Evolutionary conservation across 2,888 invertebrate species (phyloP).

Genomic region (Congeria kusceri): DNA sequence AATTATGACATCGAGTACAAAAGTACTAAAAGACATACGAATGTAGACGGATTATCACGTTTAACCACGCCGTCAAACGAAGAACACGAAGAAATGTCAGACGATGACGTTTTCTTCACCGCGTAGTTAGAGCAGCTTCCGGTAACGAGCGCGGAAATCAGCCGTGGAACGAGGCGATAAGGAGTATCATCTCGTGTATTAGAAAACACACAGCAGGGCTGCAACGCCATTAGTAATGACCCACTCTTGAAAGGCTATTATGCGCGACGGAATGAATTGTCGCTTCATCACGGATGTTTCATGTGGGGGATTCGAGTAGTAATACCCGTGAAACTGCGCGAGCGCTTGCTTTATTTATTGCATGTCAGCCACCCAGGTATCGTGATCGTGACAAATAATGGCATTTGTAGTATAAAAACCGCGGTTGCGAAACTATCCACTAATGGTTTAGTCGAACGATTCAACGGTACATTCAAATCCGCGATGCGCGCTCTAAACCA

Average conservation of each 20-base stretch:
- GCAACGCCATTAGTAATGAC: constrained; percentile 17
- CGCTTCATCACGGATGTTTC: constrained; percentile 44
- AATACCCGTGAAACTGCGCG: constrained; percentile 44
- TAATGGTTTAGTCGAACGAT: constrained; percentile 59
- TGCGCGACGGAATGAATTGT: constrained; percentile 24
- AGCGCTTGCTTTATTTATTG: constrained; percentile 54
- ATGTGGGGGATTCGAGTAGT: constrained; percentile 56
- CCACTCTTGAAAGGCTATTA: constrained; percentile 33
- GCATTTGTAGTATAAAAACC: constrained; percentile 48
- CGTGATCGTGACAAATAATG: constrained; percentile 51
- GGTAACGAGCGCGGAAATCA: constrained; percentile 41
- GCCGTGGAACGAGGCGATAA: constrained; percentile 44
- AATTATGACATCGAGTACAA: constrained; percentile 79
- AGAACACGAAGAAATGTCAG: neutral
- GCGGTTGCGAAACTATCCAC: constrained; percentile 54
- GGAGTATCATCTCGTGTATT: constrained; percentile 37
- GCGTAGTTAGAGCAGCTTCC: constrained; percentile 45
- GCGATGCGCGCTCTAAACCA: neutral
- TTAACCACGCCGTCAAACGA: constrained; percentile 42
- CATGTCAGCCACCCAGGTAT: constrained; percentile 75
- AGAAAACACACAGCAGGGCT: constrained; percentile 17
- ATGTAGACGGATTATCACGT: constrained; percentile 80
- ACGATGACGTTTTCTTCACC: constrained; percentile 34
- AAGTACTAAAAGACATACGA: constrained; percentile 72
- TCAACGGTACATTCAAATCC: constrained; percentile 59